Evolutionary conservation across 2,888 invertebrate species (phyloP).

Genomic region (Sphinx pinastri): DNA sequence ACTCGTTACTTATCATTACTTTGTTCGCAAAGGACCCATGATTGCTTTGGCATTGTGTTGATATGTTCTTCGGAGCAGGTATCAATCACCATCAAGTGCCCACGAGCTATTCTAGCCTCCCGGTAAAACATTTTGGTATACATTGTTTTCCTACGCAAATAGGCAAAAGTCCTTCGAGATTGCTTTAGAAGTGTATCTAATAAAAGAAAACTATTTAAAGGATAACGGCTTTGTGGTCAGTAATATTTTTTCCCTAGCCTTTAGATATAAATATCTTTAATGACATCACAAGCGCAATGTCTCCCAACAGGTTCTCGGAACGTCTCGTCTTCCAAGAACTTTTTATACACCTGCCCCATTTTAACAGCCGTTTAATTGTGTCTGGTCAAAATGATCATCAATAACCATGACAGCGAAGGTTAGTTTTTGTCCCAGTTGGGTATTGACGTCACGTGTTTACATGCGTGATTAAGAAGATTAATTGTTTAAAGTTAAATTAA

Average conservation of each 20-base stretch:
- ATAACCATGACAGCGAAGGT: constrained; percentile 58
- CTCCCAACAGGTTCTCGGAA: constrained; percentile 62
- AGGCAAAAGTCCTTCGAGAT: too few relatives aligned
- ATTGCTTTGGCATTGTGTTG: too few relatives aligned
- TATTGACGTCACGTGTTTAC: constrained; percentile 16
- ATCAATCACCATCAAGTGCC: too few relatives aligned
- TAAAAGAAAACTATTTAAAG: too few relatives aligned
- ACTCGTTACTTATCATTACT: too few relatives aligned
- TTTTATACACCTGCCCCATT: constrained; percentile 71
- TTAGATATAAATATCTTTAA: constrained; percentile 39
- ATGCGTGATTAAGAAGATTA: background rate
- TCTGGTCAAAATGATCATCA: constrained; percentile 64
- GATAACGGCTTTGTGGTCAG: background rate
- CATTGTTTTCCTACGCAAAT: too few relatives aligned
- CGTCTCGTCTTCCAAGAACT: constrained; percentile 66
- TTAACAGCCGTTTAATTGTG: constrained; percentile 63
- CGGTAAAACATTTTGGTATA: too few relatives aligned
- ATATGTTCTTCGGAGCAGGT: too few relatives aligned
- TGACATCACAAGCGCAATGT: constrained; percentile 60
- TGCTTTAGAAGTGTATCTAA: too few relatives aligned
- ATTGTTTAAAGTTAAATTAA: background rate
- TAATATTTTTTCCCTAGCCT: background rate
- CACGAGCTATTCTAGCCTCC: too few relatives aligned
- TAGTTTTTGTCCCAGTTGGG: constrained; percentile 21
- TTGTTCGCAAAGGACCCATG: too few relatives aligned